Percentiles rank a stretch among this genome's conserved stretches.
These are phyloP conservation scores for Paralichthys olivaceus DNA, from an alignment of 2,113 vertebrate species.

Conservation along the genomic window DNA sequence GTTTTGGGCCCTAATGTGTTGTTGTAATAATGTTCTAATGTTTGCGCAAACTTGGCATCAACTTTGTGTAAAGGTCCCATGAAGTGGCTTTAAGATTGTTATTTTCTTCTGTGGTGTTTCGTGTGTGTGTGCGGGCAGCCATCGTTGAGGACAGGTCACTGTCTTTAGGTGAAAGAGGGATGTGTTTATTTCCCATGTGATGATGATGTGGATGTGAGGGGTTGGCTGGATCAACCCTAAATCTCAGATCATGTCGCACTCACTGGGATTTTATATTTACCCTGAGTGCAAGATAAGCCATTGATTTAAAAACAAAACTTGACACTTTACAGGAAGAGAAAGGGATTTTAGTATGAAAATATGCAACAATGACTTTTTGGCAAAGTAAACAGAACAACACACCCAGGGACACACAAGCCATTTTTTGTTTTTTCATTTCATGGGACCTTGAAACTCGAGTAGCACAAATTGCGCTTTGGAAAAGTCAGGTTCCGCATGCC, in stretches of 20 bases:
- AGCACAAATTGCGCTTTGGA: slow-evolving; percentile 70
- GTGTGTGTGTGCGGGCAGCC: neutral
- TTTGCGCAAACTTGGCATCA: slow-evolving; percentile 35
- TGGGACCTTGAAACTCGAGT: slow-evolving; percentile 71
- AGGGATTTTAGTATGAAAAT: slow-evolving; percentile 60
- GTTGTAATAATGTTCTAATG: slow-evolving; percentile 55
- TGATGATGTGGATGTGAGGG: slow-evolving; percentile 26
- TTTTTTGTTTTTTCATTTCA: slow-evolving; percentile 61
- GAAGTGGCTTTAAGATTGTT: slow-evolving; percentile 55
- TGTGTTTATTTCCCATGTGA: slow-evolving; percentile 14
- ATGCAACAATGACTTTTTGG: slow-evolving; percentile 61
- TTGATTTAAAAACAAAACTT: slow-evolving; percentile 9
- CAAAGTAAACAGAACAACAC: slow-evolving; percentile 5
- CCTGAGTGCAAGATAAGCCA: slow-evolving; percentile 43
- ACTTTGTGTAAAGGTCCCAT: slow-evolving; percentile 69
- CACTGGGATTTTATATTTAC: slow-evolving; percentile 28
- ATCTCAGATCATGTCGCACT: slow-evolving; percentile 7
- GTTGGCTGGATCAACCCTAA: slow-evolving; percentile 68
- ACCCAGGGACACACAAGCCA: slow-evolving; percentile 67
- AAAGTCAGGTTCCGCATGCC: slow-evolving; percentile 72
- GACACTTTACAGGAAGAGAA: slow-evolving; percentile 58
- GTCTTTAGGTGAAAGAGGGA: slow-evolving; percentile 3
- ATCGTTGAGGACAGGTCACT: neutral
- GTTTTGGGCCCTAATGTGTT: slow-evolving; percentile 49
- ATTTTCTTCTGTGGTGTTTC: slow-evolving; percentile 36